Evolutionary conservation across 2,888 invertebrate species (phyloP).

Genomic region (Coremacera marginata): DNA sequence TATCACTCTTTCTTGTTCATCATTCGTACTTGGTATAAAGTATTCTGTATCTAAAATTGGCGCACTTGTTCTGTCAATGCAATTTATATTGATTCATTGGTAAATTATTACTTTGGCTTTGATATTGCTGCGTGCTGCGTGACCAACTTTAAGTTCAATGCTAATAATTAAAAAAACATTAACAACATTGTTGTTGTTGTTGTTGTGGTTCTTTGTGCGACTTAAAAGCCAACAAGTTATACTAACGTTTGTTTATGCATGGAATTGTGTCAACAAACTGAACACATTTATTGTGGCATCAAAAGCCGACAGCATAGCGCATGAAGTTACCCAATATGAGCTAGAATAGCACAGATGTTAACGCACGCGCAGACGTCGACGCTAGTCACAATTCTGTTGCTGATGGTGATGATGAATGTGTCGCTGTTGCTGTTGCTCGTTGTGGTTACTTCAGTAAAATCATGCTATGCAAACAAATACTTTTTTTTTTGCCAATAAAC

Average conservation of each 20-base stretch:
- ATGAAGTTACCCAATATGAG: too few species aligned
- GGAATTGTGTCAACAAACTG: slow-evolving; percentile 16
- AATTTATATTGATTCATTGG: background rate
- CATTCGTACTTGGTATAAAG: background rate
- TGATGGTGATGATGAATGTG: too few species aligned
- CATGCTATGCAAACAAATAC: too few species aligned
- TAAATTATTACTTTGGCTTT: background rate
- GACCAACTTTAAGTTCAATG: background rate
- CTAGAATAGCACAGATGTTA: too few species aligned
- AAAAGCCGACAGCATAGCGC: too few species aligned
- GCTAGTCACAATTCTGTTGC: too few species aligned
- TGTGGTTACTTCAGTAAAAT: too few species aligned
- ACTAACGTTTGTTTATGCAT: background rate
- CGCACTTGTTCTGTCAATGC: background rate
- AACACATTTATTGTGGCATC: background rate
- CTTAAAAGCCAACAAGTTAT: background rate
- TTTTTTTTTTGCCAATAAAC: background rate
- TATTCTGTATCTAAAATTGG: background rate
- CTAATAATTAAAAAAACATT: too few species aligned
- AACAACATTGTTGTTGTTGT: slow-evolving; percentile 1
- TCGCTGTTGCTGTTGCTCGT: too few species aligned
- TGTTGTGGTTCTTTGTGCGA: slow-evolving; percentile 3
- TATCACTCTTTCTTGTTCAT: background rate
- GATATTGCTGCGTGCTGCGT: background rate
- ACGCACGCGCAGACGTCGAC: too few species aligned